phyloP scores from a whole-genome alignment of 2,888 invertebrate species.

The Alcis repandata region DNA sequence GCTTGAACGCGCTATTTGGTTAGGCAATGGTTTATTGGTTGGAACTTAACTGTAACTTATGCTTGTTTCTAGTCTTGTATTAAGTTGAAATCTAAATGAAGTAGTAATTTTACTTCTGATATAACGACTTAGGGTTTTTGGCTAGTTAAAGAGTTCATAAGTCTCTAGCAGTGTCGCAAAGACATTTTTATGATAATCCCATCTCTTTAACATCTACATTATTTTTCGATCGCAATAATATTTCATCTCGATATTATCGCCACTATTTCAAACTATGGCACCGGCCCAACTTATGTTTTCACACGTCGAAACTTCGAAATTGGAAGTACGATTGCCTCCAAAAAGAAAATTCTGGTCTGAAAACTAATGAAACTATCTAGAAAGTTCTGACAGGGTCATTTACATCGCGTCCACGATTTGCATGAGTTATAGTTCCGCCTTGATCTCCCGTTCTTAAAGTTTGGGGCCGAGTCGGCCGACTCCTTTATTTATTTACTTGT shows the following conservation, averaged over 20 bases:
- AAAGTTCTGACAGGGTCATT: slow-evolving; percentile 56
- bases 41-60: no score
- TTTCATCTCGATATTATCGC: slow-evolving; percentile 13
- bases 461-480: slow-evolving; percentile 42
- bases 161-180: background rate
- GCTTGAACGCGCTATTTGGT: slow-evolving; percentile 54
- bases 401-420: slow-evolving; percentile 63
- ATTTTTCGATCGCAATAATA: slow-evolving; percentile 8
- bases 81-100: background rate
- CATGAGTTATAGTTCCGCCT: slow-evolving; percentile 67
- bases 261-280: slow-evolving; percentile 24
- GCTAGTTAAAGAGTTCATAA: background rate
- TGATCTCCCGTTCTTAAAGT: slow-evolving; percentile 59
- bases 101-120: background rate
- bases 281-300: slow-evolving; percentile 37
- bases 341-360: slow-evolving; percentile 50
- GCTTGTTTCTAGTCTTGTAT: slow-evolving; percentile 13
- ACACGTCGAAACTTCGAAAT: slow-evolving; percentile 37
- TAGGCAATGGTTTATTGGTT: slow-evolving; percentile 50
- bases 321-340: slow-evolving; percentile 34
- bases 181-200: slow-evolving; percentile 11
- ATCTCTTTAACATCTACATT: slow-evolving; percentile 4
- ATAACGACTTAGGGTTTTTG: background rate
- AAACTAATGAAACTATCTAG: slow-evolving; percentile 56
- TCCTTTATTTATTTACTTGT: slow-evolving; percentile 57